Base-by-base conservation (phyloP, 2,888 invertebrate species). In the Anodontia alba region DNA sequence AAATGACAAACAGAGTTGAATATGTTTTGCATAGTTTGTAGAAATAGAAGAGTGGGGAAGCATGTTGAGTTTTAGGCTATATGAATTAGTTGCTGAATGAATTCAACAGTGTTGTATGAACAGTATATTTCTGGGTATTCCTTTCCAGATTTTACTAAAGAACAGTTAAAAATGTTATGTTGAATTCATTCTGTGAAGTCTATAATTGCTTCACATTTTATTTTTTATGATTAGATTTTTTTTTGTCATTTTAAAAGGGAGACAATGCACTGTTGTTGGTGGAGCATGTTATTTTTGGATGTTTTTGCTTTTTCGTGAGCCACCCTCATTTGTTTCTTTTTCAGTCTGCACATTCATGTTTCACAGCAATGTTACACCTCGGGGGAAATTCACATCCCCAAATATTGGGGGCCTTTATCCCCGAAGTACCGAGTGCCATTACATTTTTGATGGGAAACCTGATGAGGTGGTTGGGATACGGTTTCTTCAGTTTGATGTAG, bases 401-500 rank as follows among this genome's bases (percentile, higher is more conserved):
- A 97, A 97, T 92, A 98, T 97, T 94, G 97, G 97, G n/a, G 96
- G 96, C 80, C 96, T 97, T 69, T 98, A 98, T 95, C 97, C 97
- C 69, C 95, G 96, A 36, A 96, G 96, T 92, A 96, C 97, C 76
- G 96, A 96, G 90, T 99, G 98, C 95, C 96, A 97, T 91, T 98
- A 97, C 95, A 97, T 98, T 93, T 98, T 99, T 95, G 97, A 97
- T 92, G 98, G 98, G 62, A 96, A 96, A 86, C 97, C 97, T 73
- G 96, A 97, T 89, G 98, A 99, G 94, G 95, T 97, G 91, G 96
- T 98, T 88, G 97, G 97, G 95, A 96, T 98, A 93, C 95, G 96
- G 91, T 98, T 98, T 95, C 96, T 96, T 93, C 97, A 97, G 94
- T 98, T 98, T 95, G 97, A 97, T 72, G 97, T 99, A 62, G 99